phyloP scores from a whole-genome alignment of 2,113 vertebrate genomes.

The Gymnocephalus cernua region DNA sequence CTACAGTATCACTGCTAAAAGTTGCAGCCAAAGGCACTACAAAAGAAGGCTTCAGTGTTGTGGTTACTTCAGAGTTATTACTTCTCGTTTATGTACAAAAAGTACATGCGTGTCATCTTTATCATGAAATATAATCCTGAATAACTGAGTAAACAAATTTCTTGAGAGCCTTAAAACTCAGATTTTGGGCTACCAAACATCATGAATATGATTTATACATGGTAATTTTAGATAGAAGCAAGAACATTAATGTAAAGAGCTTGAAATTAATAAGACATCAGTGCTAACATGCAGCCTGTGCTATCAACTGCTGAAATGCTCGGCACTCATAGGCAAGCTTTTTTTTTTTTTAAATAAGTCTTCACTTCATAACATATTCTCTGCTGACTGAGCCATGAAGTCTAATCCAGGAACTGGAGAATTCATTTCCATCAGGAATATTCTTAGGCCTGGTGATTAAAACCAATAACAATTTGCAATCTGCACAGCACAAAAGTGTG shows the following conservation, averaged over 20 bases:
- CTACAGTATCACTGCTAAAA: slow-evolving; percentile 18
- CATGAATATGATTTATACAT: not conserved
- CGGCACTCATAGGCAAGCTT: slow-evolving; percentile 16
- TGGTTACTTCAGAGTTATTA: slow-evolving; percentile 27
- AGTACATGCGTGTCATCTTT: slow-evolving; percentile 19
- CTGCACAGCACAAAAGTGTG: slow-evolving; percentile 50
- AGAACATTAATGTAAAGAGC: slow-evolving; percentile 25
- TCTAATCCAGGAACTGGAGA: slow-evolving; percentile 63
- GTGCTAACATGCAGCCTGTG: slow-evolving; percentile 56
- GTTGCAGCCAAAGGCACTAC: slow-evolving; percentile 36
- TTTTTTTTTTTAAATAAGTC: slow-evolving; percentile 31
- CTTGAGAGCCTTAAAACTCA: not conserved
- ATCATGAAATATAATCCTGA: not conserved
- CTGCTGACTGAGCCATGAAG: slow-evolving; percentile 52
- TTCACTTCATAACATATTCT: slow-evolving; percentile 55
- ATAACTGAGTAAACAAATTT: slow-evolving; percentile 16
- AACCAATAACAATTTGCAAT: slow-evolving; percentile 70
- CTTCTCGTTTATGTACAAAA: slow-evolving; percentile 31
- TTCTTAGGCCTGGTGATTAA: slow-evolving; percentile 65
- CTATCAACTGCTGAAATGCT: slow-evolving; percentile 40
- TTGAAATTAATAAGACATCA: slow-evolving; percentile 41
- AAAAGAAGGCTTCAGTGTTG: slow-evolving; percentile 40
- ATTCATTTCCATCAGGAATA: slow-evolving; percentile 71
- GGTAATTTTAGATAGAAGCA: slow-evolving; percentile 4
- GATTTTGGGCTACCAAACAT: not conserved